Percentiles rank a stretch among this genome's conserved stretches.
phyloP scores from a whole-genome alignment of 2,113 vertebrate species.

The Phainopepla nitens region DNA sequence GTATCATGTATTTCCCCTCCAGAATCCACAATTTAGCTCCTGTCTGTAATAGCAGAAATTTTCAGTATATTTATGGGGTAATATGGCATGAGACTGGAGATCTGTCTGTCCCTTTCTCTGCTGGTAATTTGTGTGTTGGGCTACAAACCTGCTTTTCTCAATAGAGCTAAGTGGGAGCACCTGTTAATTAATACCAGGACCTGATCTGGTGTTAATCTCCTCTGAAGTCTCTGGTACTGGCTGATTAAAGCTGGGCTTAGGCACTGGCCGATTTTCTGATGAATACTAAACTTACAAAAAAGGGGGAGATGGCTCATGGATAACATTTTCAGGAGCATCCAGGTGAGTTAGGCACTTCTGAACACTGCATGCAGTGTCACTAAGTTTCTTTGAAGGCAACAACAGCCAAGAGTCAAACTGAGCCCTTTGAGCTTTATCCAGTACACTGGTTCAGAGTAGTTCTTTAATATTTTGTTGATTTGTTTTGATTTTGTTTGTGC shows the following conservation, averaged over 20 bases:
- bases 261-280: neutral
- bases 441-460: neutral
- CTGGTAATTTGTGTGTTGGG: neutral
- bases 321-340: neutral
- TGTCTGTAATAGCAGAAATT: neutral
- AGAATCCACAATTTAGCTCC: neutral
- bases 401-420: neutral
- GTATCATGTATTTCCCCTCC: neutral
- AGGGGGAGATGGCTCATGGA: neutral
- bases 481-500: neutral
- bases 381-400: neutral
- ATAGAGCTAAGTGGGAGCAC: neutral
- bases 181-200: neutral
- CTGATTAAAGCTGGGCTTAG: neutral
- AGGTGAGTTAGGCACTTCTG: neutral
- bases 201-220: neutral
- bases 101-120: neutral
- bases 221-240: neutral
- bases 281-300: neutral
- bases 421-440: neutral
- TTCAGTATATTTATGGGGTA: accelerated
- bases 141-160: neutral
- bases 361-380: neutral
- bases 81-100: accelerated
- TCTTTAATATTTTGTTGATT: neutral